Base-by-base conservation (phyloP, 2,797 vertebrate genomes). In the Pelodytes ibericus region DNA sequence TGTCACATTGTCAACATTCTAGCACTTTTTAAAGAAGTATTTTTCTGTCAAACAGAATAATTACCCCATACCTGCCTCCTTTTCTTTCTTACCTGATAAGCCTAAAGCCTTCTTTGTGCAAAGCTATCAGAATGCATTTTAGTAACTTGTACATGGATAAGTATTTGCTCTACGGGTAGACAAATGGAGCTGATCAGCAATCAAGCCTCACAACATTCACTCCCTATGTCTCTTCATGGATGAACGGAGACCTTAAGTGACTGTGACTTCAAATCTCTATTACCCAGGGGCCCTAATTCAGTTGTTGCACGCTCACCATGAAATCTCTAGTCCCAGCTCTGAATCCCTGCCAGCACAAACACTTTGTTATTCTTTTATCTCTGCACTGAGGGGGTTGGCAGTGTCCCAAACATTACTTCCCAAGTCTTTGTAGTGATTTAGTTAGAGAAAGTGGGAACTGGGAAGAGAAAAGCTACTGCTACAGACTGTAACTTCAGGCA, bases 181-280 rank as follows among this genome's bases (percentile, higher is more conserved):
- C 57, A 72, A 61, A 63, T 68, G 58, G 31, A 69, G 31, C 44
- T 18, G 57, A 69, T 56, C 49, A 74, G 58, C 39, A n/a, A 57
- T 61, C 58, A 31, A 9, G 53, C 33, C 77, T 71, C 30, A 47
- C 41, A 73, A 79, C 58, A 29, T 49, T 27, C 25, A 44, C 71
- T 53, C 57, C 58, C 57, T 29, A 3, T 59, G n/a, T 26, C 58
- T 79, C 69, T 79, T 73, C 64, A 74, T 30, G 71, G 64, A 39
- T 79, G 71, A 79, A 73, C 69, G 47, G 65, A 74, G 71, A 69
- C 63, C 71, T 79, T 79, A 74, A 79, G 71, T 79, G 71, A 79
- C 77, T 79, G 71, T 63, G 77, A 74, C 77, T 79, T 73, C 57
- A 73, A 79, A 73, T 79, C 77, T 73, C 71, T 66, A 79, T 68